phyloP scores from a whole-genome alignment of 2,797 vertebrate genomes.

The Enteromius unitaeniatus region DNA sequence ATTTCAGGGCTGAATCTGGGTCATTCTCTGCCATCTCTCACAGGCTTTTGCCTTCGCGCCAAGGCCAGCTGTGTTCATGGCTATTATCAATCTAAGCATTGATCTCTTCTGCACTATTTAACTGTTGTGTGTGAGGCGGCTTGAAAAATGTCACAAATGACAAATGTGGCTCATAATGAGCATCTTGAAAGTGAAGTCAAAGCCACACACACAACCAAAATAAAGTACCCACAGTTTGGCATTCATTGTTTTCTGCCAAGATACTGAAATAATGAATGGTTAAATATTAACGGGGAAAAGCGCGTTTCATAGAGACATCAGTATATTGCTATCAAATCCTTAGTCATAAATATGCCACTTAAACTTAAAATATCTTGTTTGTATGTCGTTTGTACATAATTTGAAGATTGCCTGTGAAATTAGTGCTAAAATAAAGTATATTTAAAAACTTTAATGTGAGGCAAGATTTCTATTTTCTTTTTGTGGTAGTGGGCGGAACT shows the following conservation, averaged over 20 bases:
- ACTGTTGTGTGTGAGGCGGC: slow-evolving; percentile 8
- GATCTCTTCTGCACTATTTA: slow-evolving; percentile 62
- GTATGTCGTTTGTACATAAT: no score
- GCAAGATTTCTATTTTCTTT: no score
- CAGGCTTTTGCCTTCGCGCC: slow-evolving; percentile 52
- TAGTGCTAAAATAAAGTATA: no score
- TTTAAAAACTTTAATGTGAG: no score
- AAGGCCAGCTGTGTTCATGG: slow-evolving; percentile 61
- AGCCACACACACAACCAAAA: background rate
- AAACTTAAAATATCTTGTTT: no score
- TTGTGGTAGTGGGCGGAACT: no score
- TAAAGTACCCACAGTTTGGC: background rate
- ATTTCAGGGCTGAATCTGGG: slow-evolving; percentile 79
- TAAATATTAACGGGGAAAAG: no score
- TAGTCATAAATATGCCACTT: no score
- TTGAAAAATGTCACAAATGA: slow-evolving; percentile 42
- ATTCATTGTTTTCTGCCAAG: background rate
- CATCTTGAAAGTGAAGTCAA: background rate
- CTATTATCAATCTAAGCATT: slow-evolving; percentile 64
- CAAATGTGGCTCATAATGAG: slow-evolving; percentile 10
- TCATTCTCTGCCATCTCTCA: slow-evolving; percentile 65
- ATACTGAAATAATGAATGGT: background rate
- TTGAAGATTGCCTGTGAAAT: no score
- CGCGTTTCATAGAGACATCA: no score
- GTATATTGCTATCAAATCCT: no score